Conservation (phyloP, 2,888 invertebrate species). For the Peribatodes rhomboidaria region DNA sequence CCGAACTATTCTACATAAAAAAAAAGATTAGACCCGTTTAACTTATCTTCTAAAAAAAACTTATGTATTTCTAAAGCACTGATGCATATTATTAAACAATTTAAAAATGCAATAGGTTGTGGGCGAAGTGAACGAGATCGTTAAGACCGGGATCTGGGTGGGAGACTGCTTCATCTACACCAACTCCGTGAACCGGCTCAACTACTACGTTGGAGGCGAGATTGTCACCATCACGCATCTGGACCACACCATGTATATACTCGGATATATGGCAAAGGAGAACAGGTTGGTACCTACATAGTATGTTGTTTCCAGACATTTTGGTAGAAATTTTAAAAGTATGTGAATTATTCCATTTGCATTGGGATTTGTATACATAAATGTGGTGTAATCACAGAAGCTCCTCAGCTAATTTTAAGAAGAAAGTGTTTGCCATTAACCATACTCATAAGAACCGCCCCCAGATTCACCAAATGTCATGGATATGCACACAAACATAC, state of each 20-base stretch:
- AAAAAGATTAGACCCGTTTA: too few species aligned
- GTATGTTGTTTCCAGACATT: neutral
- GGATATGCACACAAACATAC: too few species aligned
- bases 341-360: neutral
- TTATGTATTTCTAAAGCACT: neutral
- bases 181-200: conserved; percentile 98
- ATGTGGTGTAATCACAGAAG: too few species aligned
- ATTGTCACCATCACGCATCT: conserved; percentile 99
- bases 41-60: too few species aligned
- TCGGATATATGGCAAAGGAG: conserved; percentile 98
- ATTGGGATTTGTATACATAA: neutral
- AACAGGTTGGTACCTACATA: conserved; percentile 87
- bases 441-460: too few species aligned
- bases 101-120: conserved; percentile 86
- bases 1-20: too few species aligned
- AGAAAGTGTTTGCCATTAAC: too few species aligned
- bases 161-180: conserved; percentile 99
- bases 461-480: too few species aligned
- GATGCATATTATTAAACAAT: neutral
- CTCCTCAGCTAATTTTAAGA: too few species aligned
- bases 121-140: conserved; percentile 95
- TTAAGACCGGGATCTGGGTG: conserved; percentile 98
- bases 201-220: conserved; percentile 99
- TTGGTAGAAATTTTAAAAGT: neutral
- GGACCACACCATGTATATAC: conserved; percentile 98